Base-by-base conservation (phyloP, 2,113 vertebrate species). In the Caloenas nicobarica region DNA sequence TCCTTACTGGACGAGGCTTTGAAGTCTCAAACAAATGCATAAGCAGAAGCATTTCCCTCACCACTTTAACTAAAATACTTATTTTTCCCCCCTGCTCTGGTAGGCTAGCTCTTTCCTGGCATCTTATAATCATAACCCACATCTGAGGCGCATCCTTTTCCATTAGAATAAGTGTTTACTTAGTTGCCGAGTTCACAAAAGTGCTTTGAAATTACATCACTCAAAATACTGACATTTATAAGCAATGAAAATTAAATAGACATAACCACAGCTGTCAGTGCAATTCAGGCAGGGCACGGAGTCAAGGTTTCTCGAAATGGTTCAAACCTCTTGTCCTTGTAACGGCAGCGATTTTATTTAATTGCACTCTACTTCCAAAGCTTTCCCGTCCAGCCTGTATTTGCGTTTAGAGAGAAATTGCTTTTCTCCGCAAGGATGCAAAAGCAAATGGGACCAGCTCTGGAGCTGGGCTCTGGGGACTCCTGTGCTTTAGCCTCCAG, bases 91-190 rank as follows among this genome's bases (percentile, higher is more conserved):
- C 66, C 23, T 7, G 1, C 31, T 87, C 21, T 38, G 60, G 18
- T 12, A 46, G 36, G 31, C n/a, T 8, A 33, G 22, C 60, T 69
- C 31, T 58, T 60, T 38, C 50, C 38, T 50, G 50, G 21, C 11
- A 5, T 48, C 86, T 34, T 61, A 11, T 28, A 73, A 65, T 81
- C 81, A 48, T 14, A 71, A 48, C 24, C 10, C 1, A 2, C 9
- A 1, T 57, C 84, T 64, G 36, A 78, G 13, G 31, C 6, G 0
- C 57, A 50, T 56, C 66, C 68, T 51, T 66, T 70, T 50, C 81
- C 68, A 42, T 89, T 65, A 29, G 50, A 73, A 38, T 53, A 58
- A 79, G 51, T 70, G 57, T 86, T 86, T 82, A 18, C 44, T 93
- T 70, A 33, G 66, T 36, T 11, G 70, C 64, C 1, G 10, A 82